Conservation (phyloP, 1,140 invertebrate species). For the Stegodyphus dumicola region DNA sequence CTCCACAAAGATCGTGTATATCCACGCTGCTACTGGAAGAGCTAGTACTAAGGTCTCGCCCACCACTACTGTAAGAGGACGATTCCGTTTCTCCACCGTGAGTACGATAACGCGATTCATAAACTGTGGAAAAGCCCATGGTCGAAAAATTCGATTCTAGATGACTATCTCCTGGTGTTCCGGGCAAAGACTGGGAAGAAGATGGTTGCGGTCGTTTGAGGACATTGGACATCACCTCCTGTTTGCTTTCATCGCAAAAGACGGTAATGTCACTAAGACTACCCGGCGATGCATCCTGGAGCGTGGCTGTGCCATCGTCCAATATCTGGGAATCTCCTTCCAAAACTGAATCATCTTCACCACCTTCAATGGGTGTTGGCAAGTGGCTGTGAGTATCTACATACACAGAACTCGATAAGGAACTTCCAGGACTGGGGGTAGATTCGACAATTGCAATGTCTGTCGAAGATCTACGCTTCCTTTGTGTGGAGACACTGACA, state of each 20-base stretch:
- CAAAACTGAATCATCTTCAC: conserved; percentile 37
- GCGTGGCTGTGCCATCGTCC: conserved; percentile 50
- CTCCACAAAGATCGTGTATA: background rate
- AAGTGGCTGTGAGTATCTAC: conserved; percentile 61
- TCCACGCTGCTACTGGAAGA: conserved; percentile 22
- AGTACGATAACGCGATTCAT: conserved; percentile 29
- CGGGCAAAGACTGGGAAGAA: conserved; percentile 32
- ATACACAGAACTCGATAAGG: conserved; percentile 60
- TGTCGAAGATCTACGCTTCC: background rate
- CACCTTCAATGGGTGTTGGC: conserved; percentile 45
- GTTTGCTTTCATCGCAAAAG: conserved; percentile 43
- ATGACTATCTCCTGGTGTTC: conserved; percentile 11
- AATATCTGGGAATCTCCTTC: conserved; percentile 48
- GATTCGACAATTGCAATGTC: conserved; percentile 13
- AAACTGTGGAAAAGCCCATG: conserved; percentile 20
- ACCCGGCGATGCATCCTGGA: conserved; percentile 42
- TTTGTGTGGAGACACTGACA: background rate
- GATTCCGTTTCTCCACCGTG: conserved; percentile 17
- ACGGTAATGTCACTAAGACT: conserved; percentile 58
- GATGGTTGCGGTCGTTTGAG: background rate
- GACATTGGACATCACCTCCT: conserved; percentile 5
- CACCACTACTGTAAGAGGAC: conserved; percentile 37
- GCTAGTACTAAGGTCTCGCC: conserved; percentile 29
- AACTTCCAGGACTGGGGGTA: conserved; percentile 58
- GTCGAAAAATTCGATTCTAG: conserved; percentile 14